Percentiles rank a stretch among this genome's conserved stretches.
Conservation (phyloP, 2,888 invertebrate species). For the Rhagium mordax region DNA sequence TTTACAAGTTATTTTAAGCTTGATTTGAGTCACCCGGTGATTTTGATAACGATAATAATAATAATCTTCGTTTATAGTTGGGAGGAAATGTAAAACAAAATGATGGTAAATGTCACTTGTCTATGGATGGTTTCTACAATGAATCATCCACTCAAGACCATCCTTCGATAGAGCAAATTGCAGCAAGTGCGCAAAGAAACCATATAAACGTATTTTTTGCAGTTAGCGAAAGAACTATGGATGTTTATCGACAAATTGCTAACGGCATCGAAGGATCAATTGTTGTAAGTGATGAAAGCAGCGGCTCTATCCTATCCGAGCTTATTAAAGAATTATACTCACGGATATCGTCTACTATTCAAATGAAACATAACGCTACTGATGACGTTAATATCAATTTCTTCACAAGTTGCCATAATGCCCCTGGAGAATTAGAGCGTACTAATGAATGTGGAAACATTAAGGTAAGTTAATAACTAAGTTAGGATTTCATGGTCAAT, state of each 20-base stretch:
- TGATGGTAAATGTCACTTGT: conserved; percentile 92
- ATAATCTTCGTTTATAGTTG: conserved; percentile 72
- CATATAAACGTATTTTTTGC: conserved; percentile 98
- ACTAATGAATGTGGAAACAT: conserved; percentile 90
- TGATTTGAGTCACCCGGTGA: too few relatives aligned
- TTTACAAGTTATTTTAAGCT: too few relatives aligned
- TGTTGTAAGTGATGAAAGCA: too few relatives aligned
- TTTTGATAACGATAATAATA: too few relatives aligned
- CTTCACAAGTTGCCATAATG: conserved; percentile 82
- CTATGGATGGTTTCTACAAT: conserved; percentile 81
- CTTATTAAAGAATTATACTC: conserved; percentile 75
- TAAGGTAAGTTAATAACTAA: conserved; percentile 72
- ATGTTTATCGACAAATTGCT: conserved; percentile 87
- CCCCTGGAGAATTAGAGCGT: conserved; percentile 73
- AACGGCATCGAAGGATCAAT: too few relatives aligned
- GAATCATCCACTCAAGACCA: conserved; percentile 92
- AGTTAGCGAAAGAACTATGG: conserved; percentile 89
- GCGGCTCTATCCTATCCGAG: too few relatives aligned
- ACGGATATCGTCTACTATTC: conserved; percentile 94
- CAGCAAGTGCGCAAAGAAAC: conserved; percentile 91
- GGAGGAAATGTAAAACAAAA: conserved; percentile 95
- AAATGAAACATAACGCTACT: conserved; percentile 92
- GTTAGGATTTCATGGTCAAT: too few relatives aligned
- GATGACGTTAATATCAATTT: conserved; percentile 89
- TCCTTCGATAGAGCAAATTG: conserved; percentile 96